Percentiles rank a stretch among this genome's conserved stretches.
phyloP scores from a whole-genome alignment of 2,888 invertebrate species.

The Lepidochitona cinerea region DNA sequence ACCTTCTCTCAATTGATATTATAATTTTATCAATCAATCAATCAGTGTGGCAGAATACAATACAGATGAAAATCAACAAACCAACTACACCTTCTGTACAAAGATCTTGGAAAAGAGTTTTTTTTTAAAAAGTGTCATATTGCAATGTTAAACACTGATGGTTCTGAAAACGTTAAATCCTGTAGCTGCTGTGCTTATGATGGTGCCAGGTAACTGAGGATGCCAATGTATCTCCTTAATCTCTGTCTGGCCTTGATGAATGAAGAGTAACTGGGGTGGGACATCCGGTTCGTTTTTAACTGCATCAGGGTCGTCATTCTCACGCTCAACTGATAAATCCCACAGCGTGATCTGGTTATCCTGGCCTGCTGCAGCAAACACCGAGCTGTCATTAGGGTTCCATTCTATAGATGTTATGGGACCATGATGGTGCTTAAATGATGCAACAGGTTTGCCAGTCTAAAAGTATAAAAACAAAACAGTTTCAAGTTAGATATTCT shows the following conservation, averaged over 20 bases:
- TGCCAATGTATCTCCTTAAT: conserved; percentile 99
- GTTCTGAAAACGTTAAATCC: conserved; percentile 98
- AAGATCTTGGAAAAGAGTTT: too few species aligned
- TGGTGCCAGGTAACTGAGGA: conserved; percentile 91
- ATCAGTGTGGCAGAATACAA: too few species aligned
- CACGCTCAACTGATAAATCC: conserved; percentile 80
- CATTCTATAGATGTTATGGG: conserved; percentile 97
- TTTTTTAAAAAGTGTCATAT: too few species aligned
- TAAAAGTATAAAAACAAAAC: conserved; percentile 60
- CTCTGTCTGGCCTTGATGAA: conserved; percentile 97
- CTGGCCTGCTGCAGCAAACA: conserved; percentile 92
- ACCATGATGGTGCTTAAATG: conserved; percentile 94
- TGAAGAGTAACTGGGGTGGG: conserved; percentile 96
- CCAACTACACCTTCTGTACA: too few species aligned
- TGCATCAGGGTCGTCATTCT: conserved; percentile 39
- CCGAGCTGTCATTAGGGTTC: conserved; percentile 93
- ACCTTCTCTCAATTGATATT: too few species aligned
- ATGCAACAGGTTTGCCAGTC: conserved; percentile 83
- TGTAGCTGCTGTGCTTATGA: conserved; percentile 93
- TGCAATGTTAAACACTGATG: conserved; percentile 83
- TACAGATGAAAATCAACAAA: too few species aligned
- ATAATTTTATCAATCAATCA: too few species aligned
- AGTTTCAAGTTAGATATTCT: too few species aligned
- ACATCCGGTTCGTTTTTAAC: conserved; percentile 54
- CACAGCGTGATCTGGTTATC: conserved; percentile 97